Conservation (phyloP, 2,113 vertebrate genomes). For the Pseudolaguvia tuberculata region DNA sequence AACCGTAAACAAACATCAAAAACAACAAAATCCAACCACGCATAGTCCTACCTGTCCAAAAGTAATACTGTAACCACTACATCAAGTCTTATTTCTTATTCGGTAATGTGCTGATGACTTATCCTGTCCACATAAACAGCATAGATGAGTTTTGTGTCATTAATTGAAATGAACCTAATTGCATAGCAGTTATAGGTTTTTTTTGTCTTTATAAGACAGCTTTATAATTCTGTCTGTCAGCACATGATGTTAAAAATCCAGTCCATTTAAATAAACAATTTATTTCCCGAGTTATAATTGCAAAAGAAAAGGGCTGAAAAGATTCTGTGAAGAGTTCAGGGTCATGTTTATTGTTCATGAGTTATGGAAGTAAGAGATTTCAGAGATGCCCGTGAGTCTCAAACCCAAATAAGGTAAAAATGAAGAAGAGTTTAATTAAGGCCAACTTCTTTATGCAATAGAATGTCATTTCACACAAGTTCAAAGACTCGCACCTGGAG, state of each 20-base stretch:
- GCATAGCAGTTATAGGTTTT: neutral
- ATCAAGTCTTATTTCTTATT: no score
- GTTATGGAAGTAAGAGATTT: neutral
- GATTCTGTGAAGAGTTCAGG: neutral
- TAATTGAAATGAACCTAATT: no score
- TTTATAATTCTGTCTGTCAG: neutral
- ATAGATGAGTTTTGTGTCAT: no score
- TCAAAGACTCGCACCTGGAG: constrained; percentile 16
- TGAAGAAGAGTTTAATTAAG: neutral
- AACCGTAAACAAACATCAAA: no score
- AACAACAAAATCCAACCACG: no score
- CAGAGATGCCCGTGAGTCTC: neutral
- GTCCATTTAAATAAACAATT: constrained; percentile 37
- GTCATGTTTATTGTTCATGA: constrained; percentile 5
- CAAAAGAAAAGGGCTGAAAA: constrained; percentile 14
- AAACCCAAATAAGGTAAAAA: neutral
- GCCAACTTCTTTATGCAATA: neutral
- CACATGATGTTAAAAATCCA: constrained; percentile 21
- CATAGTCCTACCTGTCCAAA: no score
- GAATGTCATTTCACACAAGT: constrained; percentile 17
- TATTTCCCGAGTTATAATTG: neutral
- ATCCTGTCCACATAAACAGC: no score
- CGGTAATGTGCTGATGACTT: no score
- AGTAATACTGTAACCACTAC: no score
- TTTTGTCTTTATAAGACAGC: neutral